Percentiles rank a stretch among this genome's conserved stretches.
Conservation (phyloP, 1,140 invertebrate genomes). For the Bombus impatiens region DNA sequence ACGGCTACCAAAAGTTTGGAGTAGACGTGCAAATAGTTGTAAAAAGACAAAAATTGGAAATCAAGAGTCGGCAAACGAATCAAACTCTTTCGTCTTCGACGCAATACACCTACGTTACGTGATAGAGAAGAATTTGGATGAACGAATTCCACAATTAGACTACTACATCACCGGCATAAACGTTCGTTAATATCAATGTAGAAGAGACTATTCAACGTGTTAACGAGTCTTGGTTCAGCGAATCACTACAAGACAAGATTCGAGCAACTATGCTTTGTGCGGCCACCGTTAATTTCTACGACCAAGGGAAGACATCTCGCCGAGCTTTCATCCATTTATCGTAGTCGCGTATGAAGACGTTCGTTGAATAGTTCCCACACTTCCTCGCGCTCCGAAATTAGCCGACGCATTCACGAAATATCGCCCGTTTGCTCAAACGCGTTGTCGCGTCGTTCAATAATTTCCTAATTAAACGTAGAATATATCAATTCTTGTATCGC, state of each 20-base stretch:
- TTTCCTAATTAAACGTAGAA: not conserved
- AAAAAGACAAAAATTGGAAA: not conserved
- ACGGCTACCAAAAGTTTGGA: too few relatives aligned
- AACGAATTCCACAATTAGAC: not conserved
- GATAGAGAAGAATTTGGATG: not conserved
- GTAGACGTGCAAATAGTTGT: too few relatives aligned
- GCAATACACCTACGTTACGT: not conserved
- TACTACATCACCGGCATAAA: not conserved
- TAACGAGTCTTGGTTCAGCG: constrained; percentile 24
- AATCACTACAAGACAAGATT: constrained; percentile 21
- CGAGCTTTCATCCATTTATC: constrained; percentile 28
- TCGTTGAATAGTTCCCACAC: constrained; percentile 8
- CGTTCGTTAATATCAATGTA: constrained; percentile 17
- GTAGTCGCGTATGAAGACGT: constrained; percentile 11
- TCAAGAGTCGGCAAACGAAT: not conserved
- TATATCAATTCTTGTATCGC: not conserved
- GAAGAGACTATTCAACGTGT: constrained; percentile 25
- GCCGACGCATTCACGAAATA: not conserved
- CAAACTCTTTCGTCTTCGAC: not conserved
- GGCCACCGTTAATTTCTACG: constrained; percentile 33
- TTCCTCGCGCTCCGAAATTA: constrained; percentile 11
- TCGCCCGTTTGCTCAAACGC: not conserved
- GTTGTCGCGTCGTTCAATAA: not conserved
- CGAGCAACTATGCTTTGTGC: constrained; percentile 16
- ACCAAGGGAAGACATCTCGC: constrained; percentile 12